Conservation (phyloP, 2,888 invertebrate genomes). For the Tetranychus piercei region DNA sequence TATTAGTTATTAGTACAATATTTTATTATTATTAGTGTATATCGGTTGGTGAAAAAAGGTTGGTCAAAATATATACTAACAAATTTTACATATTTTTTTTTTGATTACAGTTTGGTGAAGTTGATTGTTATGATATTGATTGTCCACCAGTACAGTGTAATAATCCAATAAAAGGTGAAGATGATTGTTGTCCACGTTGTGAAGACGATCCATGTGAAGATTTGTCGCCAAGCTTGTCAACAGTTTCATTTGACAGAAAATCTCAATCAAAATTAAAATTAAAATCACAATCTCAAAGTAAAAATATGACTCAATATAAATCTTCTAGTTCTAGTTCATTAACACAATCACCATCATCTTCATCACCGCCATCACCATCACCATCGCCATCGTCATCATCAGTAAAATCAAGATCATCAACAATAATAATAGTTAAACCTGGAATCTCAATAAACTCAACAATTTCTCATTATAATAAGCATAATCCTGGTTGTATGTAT, state of each 20-base stretch:
- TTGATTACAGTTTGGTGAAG: conserved; percentile 49
- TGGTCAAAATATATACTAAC: no score
- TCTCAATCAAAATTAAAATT: not conserved
- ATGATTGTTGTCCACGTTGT: conserved; percentile 53
- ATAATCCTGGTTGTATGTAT: conserved; percentile 40
- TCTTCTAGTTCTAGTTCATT: no score
- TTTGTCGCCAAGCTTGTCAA: not conserved
- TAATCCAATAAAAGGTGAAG: conserved; percentile 44
- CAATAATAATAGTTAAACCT: conserved; percentile 26
- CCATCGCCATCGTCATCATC: no score
- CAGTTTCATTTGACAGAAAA: conserved; percentile 9
- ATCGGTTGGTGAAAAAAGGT: no score
- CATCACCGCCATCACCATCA: conserved; percentile 28
- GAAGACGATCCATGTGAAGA: conserved; percentile 41
- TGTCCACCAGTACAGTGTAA: conserved; percentile 52
- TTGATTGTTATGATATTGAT: conserved; percentile 70
- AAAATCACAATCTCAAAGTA: not conserved
- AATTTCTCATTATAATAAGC: not conserved
- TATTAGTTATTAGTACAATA: no score
- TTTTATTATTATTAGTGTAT: no score
- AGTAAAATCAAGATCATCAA: no score
- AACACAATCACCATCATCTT: not conserved
- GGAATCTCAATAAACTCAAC: not conserved
- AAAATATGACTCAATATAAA: no score
- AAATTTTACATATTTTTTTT: not conserved